phyloP scores from a whole-genome alignment of 2,888 invertebrate species.

The Papilio elwesi region DNA sequence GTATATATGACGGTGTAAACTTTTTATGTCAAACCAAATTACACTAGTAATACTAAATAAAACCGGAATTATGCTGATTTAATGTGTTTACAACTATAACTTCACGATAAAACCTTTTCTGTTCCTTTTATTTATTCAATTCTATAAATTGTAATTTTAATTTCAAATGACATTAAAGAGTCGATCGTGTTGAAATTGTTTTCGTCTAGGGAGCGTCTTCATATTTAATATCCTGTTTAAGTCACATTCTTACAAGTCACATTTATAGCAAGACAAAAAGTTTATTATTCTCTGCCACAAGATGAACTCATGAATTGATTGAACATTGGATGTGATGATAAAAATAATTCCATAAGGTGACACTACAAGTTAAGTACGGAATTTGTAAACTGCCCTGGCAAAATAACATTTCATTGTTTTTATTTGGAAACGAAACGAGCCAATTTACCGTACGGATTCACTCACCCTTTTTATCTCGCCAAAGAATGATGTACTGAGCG shows the following conservation, averaged over 20 bases:
- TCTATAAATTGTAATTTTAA: background rate
- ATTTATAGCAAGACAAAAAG: no score
- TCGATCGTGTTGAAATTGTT: no score
- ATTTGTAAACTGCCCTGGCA: slow-evolving; percentile 1
- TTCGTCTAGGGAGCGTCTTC: no score
- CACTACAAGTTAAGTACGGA: background rate
- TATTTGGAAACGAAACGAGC: slow-evolving; percentile 24
- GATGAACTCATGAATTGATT: no score
- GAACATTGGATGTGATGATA: no score
- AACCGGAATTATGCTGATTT: background rate
- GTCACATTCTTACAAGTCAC: no score
- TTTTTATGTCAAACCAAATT: background rate
- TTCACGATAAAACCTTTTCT: background rate
- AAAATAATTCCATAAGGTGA: no score
- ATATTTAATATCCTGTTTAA: no score
- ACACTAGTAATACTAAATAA: background rate
- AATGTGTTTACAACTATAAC: background rate
- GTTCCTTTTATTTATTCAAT: background rate
- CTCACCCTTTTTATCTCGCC: slow-evolving; percentile 40
- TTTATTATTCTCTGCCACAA: no score
- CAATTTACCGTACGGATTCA: slow-evolving; percentile 38
- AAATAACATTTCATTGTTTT: slow-evolving; percentile 40
- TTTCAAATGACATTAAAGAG: background rate
- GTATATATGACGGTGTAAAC: background rate
- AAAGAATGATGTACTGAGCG: slow-evolving; percentile 26